phyloP scores from a whole-genome alignment of 2,797 vertebrate species.

The Anabacerthia variegaticeps region DNA sequence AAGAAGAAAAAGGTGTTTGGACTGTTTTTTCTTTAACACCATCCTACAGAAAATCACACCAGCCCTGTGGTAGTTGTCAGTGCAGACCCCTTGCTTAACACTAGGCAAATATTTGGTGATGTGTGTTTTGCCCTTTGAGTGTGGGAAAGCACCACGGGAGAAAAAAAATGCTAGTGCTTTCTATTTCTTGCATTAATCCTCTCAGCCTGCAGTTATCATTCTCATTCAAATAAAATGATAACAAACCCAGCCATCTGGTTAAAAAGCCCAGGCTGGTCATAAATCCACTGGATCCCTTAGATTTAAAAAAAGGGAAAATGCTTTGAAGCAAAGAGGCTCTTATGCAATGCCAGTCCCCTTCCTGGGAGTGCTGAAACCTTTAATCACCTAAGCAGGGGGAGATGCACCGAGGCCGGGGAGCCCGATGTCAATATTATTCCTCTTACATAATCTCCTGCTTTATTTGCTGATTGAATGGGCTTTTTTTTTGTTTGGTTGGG shows the following conservation, averaged over 20 bases:
- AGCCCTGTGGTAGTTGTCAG: not conserved
- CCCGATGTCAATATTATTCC: conserved; percentile 40
- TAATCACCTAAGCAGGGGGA: conserved; percentile 69
- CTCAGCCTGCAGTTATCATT: conserved; percentile 18
- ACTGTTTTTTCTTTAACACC: not conserved
- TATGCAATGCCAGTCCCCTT: conserved; percentile 54
- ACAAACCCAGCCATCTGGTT: conserved; percentile 35
- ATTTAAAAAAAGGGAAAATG: conserved; percentile 55
- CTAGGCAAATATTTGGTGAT: not conserved
- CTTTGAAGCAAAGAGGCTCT: conserved; percentile 43
- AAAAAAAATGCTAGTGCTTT: not conserved
- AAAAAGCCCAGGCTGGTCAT: conserved; percentile 19
- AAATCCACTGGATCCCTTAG: conserved; percentile 37
- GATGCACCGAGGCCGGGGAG: not conserved
- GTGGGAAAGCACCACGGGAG: not conserved
- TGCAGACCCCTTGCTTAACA: not conserved
- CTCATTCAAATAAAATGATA: conserved; percentile 12
- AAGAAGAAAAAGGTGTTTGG: not conserved
- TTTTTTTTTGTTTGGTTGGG: not conserved
- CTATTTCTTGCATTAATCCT: conserved; percentile 27
- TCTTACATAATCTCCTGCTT: conserved; percentile 64
- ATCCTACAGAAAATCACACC: not conserved
- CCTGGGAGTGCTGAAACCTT: conserved; percentile 54
- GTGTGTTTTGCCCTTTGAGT: not conserved
- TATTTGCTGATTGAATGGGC: conserved; percentile 30